phyloP scores from a whole-genome alignment of 2,888 invertebrate genomes.

The Acanthosepion lycidas region DNA sequence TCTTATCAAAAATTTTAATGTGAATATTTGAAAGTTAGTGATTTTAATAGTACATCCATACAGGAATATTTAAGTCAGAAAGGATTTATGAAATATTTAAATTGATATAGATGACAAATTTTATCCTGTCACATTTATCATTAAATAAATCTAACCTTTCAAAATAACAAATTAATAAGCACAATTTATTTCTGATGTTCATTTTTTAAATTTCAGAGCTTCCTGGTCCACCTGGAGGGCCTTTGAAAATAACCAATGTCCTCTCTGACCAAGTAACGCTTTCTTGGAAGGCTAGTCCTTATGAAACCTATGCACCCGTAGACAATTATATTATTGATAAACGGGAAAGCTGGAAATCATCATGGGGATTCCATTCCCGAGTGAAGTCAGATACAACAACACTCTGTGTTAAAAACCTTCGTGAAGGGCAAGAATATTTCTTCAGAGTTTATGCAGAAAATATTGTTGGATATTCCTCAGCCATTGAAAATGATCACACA shows the following conservation, averaged over 20 bases:
- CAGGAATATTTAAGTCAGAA: too few relatives aligned
- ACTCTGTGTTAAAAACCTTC: constrained; percentile 77
- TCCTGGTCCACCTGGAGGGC: constrained; percentile 65
- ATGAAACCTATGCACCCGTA: constrained; percentile 87
- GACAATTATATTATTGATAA: constrained; percentile 87
- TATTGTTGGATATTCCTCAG: constrained; percentile 87
- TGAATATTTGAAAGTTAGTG: too few relatives aligned
- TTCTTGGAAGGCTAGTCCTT: constrained; percentile 65
- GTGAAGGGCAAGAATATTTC: constrained; percentile 87
- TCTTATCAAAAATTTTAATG: too few relatives aligned
- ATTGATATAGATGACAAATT: too few relatives aligned
- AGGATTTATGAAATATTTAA: too few relatives aligned
- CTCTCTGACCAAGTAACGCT: constrained; percentile 60
- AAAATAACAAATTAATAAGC: too few relatives aligned
- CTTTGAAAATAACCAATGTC: constrained; percentile 63
- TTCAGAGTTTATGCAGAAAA: constrained; percentile 91
- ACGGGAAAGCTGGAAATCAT: constrained; percentile 78
- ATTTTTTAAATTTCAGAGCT: constrained; percentile 56
- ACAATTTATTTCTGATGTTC: too few relatives aligned
- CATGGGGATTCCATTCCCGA: constrained; percentile 62
- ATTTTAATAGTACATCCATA: too few relatives aligned
- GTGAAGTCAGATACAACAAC: constrained; percentile 76
- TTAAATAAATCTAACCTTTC: too few relatives aligned
- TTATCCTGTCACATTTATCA: too few relatives aligned
- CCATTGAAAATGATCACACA: constrained; percentile 72